Conservation (phyloP, 2,113 vertebrate species). For the Isichthys henryi region DNA sequence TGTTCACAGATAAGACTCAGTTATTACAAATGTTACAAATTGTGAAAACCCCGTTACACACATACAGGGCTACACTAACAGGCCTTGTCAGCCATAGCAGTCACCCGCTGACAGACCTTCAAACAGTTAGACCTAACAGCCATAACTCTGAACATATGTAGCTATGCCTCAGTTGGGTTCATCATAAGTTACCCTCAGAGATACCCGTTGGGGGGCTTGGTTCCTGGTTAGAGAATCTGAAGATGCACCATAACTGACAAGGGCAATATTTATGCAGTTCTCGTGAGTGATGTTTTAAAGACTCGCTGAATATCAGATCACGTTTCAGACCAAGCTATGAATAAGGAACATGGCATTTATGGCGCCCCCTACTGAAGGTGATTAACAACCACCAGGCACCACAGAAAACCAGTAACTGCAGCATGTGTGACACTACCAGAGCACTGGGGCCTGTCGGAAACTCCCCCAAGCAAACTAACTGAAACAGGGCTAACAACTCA, state of each 20-base stretch:
- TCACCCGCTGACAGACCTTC: not conserved
- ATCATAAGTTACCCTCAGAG: not conserved
- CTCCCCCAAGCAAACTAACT: slow-evolving; percentile 12
- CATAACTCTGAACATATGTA: not conserved
- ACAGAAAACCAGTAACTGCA: slow-evolving; percentile 36
- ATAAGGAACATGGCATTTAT: slow-evolving; percentile 41
- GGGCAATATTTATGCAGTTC: not conserved
- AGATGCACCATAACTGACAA: not conserved
- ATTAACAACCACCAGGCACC: slow-evolving; percentile 46
- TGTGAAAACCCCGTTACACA: not conserved
- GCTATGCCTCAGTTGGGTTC: not conserved
- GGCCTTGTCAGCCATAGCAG: not conserved
- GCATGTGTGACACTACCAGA: slow-evolving; percentile 39
- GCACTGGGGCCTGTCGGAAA: slow-evolving; percentile 46
- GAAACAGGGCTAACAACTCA: not conserved
- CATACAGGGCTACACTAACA: not conserved
- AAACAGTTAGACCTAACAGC: not conserved
- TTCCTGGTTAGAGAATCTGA: not conserved
- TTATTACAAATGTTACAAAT: not conserved
- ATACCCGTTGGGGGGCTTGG: not conserved
- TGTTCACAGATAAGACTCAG: not conserved
- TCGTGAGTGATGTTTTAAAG: slow-evolving; percentile 40
- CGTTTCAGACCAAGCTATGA: slow-evolving; percentile 50
- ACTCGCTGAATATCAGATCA: slow-evolving; percentile 42
- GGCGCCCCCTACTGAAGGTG: slow-evolving; percentile 37